Evolutionary conservation across 2,113 vertebrate species (phyloP), one percentile per base, ranked within the genome.

Genomic region (Climacteris rufus): DNA sequence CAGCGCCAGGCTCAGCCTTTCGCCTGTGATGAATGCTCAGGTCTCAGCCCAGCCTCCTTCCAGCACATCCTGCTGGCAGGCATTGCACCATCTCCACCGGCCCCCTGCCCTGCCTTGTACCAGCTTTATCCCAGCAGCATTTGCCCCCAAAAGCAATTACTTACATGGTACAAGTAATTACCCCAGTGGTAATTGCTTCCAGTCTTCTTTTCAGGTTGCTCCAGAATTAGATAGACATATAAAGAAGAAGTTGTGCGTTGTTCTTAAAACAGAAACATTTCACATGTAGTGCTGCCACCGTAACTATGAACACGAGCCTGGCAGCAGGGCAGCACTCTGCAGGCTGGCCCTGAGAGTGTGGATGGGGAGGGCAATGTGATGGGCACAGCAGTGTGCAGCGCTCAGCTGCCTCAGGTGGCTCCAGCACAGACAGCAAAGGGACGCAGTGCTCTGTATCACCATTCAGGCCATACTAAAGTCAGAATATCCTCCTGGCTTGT

Each of bases 261-360:
- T 44, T 44, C 22, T 6, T 6, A 61, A 49, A 39, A 37, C 9
- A 87, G 74, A 78, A 56, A 9, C 7, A 12, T 52, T 42, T 53
- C 15, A 11, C 16, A 3, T 7, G 2, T 39, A 25, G 40, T 11
- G 33, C 20, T 84, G 13, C 40, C 45, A n/a, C 3, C 5, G 66
- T 15, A n/a, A 11, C 7, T 40, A 3, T 23, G 44, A 25, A 11
- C 56, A 45, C 9, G 52, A n/a, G 33, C 24, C 81, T 72, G 53
- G 66, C 47, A 71, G 37, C 3, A 5, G 68, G 1, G 3, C 71
- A 79, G 66, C 9, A 11, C 17, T 6, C 28, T 50, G 56, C 64
- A 40, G 44, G 9, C 3, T 4, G 5, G 42, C 27, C 66, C 40
- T 0, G 0, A 15, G 47, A 18, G 40, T 4, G 14, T 0, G 4